A percentile compares a stretch with the other conserved stretches of the same genome.
Evolutionary conservation across 1,140 invertebrate genomes (phyloP).

Genomic region (Melanaphis sacchari): DNA sequence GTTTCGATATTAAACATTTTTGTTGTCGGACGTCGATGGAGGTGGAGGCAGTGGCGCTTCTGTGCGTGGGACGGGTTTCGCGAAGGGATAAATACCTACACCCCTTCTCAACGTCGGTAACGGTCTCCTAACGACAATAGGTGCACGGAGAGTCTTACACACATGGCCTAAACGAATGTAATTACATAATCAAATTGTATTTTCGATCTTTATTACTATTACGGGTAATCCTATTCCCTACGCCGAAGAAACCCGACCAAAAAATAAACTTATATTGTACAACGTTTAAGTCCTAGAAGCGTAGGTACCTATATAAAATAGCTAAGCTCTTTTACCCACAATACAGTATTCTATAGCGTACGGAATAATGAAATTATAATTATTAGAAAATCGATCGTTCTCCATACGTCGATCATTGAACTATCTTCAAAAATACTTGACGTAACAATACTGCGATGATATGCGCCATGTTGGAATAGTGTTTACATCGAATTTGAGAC

Average conservation of each 20-base stretch:
- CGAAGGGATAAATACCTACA: background rate
- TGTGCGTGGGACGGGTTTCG: background rate
- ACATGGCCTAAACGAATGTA: background rate
- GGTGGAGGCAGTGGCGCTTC: background rate
- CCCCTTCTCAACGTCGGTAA: background rate
- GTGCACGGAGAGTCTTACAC: background rate
- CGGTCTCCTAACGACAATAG: background rate
- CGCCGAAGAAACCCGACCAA: background rate
- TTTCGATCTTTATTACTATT: background rate
- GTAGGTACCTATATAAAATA: background rate
- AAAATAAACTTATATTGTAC: background rate
- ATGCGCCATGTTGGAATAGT: background rate
- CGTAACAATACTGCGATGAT: background rate
- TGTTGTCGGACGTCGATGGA: background rate
- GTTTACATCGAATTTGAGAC: background rate
- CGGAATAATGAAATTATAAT: background rate
- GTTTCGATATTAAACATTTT: background rate
- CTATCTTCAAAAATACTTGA: background rate
- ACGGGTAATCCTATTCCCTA: background rate
- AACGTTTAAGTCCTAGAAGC: background rate
- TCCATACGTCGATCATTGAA: background rate
- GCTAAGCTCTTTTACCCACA: background rate
- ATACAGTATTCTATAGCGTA: background rate
- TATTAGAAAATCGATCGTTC: too few relatives aligned
- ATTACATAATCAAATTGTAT: background rate